phyloP scores from a whole-genome alignment of 1,140 invertebrate species.

The Capitella teleta region DNA sequence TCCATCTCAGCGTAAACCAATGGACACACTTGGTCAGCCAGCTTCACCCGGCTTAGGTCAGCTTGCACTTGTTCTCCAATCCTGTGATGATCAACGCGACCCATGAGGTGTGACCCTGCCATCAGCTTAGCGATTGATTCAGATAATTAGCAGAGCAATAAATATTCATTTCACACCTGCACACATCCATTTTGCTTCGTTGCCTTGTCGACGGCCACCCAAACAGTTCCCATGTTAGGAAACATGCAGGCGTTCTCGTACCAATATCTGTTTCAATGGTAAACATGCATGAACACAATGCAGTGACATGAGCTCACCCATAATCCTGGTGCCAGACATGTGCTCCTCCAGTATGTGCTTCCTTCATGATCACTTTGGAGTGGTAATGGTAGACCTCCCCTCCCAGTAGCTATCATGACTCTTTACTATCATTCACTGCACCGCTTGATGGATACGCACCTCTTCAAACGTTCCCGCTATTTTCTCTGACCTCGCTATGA shows the following conservation, averaged over 20 bases:
- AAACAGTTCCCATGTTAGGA: conserved; percentile 33
- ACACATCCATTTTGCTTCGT: conserved; percentile 30
- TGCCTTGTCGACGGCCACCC: conserved; percentile 30
- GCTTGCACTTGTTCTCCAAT: neutral
- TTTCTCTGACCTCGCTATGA: conserved; percentile 22
- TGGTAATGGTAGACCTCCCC: conserved; percentile 33
- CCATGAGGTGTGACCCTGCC: neutral
- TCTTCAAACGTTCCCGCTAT: conserved; percentile 22
- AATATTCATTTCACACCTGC: too few species aligned
- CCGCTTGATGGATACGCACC: too few species aligned
- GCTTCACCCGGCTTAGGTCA: neutral
- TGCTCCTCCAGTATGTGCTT: conserved; percentile 21
- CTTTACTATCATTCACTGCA: too few species aligned
- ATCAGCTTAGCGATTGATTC: too few species aligned
- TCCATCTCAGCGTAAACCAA: neutral
- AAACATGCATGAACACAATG: neutral
- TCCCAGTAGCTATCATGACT: conserved; percentile 21
- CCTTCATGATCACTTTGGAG: conserved; percentile 26
- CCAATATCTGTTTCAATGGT: conserved; percentile 28
- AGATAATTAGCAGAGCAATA: too few species aligned
- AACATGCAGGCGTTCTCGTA: conserved; percentile 35
- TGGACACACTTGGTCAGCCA: neutral
- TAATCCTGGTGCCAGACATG: conserved; percentile 35
- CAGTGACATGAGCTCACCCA: conserved; percentile 17
- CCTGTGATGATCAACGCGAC: neutral